These are phyloP conservation scores for Plectropomus leopardus DNA, from an alignment of 2,113 vertebrate species.

Conservation along the genomic window DNA sequence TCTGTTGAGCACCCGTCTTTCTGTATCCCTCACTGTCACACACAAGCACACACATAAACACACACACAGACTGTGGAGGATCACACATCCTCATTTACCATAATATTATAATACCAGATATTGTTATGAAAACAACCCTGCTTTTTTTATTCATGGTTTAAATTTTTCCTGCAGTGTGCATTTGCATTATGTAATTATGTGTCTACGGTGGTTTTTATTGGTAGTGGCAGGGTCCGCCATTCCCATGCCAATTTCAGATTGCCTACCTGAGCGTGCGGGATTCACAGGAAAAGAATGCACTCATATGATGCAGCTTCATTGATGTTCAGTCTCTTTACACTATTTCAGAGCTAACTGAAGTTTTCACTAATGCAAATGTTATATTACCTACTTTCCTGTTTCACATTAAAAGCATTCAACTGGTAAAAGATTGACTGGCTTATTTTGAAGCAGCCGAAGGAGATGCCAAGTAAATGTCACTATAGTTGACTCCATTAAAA, in stretches of 20 bases:
- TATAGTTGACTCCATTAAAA: too few relatives aligned
- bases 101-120: neutral
- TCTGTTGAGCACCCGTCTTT: conserved; percentile 46
- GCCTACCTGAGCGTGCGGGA: neutral
- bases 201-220: neutral
- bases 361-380: neutral
- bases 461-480: neutral
- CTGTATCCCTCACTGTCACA: conserved; percentile 25
- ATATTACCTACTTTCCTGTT: neutral
- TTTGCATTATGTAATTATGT: conserved; percentile 2
- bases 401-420: neutral
- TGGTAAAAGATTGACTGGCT: neutral
- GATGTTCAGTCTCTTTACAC: neutral
- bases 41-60: neutral
- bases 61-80: neutral
- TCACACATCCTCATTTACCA: neutral
- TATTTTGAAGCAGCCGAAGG: neutral
- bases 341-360: neutral
- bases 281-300: neutral
- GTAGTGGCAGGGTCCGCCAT: neutral
- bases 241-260: neutral
- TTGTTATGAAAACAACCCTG: neutral
- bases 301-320: neutral
- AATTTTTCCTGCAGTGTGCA: neutral
- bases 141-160: neutral